A percentile compares a stretch with the other conserved stretches of the same genome.
These are phyloP conservation scores for Megaustenia siamemsis DNA, from an alignment of 2,888 invertebrate species.

Conservation along the genomic window DNA sequence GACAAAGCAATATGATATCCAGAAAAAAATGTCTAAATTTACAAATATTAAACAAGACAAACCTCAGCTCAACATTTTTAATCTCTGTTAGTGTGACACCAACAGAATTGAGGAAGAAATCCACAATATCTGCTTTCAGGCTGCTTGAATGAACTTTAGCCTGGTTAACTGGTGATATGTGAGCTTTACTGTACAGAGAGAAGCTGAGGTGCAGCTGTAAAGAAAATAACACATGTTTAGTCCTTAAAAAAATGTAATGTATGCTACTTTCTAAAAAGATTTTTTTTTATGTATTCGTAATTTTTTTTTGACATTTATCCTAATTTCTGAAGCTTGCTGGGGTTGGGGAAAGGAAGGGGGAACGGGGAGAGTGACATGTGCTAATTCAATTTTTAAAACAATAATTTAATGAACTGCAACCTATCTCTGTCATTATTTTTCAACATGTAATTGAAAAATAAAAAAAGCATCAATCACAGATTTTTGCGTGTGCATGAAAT, in stretches of 20 bases:
- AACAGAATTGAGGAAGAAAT: conserved; percentile 85
- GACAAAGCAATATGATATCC: too few species aligned
- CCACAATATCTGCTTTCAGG: conserved; percentile 84
- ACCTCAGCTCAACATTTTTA: conserved; percentile 85
- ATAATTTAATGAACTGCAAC: too few species aligned
- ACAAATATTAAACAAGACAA: conserved; percentile 62
- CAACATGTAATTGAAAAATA: too few species aligned
- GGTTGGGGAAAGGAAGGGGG: neutral
- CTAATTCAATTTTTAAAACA: too few species aligned
- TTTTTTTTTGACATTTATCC: neutral
- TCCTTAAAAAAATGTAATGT: neutral
- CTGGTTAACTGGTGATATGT: conserved; percentile 58
- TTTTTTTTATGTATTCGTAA: neutral
- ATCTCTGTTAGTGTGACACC: conserved; percentile 85
- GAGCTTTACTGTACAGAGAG: conserved; percentile 80
- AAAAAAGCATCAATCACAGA: too few species aligned
- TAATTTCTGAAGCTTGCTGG: too few species aligned
- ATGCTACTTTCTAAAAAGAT: neutral
- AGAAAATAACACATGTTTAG: neutral
- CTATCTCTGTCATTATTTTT: too few species aligned
- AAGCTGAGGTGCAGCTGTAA: conserved; percentile 84
- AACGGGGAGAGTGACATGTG: neutral
- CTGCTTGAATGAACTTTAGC: conserved; percentile 63
- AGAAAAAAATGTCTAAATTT: neutral
- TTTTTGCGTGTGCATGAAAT: too few species aligned